Evolutionary conservation across 1,140 invertebrate species (phyloP).

Genomic region (Arctopsyche grandis): DNA sequence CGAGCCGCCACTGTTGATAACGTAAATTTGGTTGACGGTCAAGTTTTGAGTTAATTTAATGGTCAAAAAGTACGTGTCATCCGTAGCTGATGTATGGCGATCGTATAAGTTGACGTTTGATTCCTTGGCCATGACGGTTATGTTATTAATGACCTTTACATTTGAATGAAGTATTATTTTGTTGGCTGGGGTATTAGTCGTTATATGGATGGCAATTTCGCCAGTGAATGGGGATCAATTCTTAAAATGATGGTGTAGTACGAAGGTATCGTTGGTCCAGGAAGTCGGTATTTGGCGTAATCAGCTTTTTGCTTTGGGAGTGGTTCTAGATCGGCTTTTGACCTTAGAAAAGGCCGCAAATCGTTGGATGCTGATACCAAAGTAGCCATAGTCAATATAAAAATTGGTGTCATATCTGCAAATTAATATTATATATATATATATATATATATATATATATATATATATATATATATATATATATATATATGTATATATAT

Average conservation of each 20-base stretch:
- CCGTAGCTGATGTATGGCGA: background rate
- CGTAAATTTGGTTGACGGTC: conserved; percentile 30
- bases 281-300: background rate
- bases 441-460: no score
- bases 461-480: no score
- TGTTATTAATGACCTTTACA: background rate
- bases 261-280: background rate
- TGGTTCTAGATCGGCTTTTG: background rate
- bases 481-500: no score
- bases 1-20: no score
- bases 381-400: background rate
- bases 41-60: background rate
- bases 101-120: background rate
- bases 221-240: conserved; percentile 19
- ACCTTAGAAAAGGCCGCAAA: background rate
- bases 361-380: background rate
- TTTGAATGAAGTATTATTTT: conserved; percentile 16
- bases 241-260: conserved; percentile 11
- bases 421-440: background rate
- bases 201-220: background rate
- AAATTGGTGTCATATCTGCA: background rate
- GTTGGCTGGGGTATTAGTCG: background rate
- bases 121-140: background rate
- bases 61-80: background rate
- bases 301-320: background rate